Conservation (phyloP, 2,113 vertebrate species). For the Siniperca knerii region DNA sequence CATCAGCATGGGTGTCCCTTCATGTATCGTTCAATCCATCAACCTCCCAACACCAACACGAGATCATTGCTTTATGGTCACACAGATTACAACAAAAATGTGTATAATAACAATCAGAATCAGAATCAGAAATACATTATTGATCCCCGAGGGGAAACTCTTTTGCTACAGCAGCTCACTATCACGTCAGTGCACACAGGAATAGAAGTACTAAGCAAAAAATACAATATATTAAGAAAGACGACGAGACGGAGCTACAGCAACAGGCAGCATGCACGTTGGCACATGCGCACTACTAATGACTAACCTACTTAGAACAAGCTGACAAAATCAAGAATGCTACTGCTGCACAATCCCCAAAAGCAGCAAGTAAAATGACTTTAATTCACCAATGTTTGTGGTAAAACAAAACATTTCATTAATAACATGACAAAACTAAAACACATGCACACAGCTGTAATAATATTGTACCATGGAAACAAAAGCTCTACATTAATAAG, state of each 20-base stretch:
- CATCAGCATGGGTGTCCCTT: conserved; percentile 34
- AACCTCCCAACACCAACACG: background rate
- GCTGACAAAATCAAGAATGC: background rate
- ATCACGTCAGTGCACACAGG: too few species aligned
- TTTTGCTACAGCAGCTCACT: too few species aligned
- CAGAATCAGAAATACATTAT: too few species aligned
- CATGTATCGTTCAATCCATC: conserved; percentile 38
- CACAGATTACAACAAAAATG: background rate
- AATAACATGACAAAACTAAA: conserved; percentile 7
- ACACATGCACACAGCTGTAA: background rate
- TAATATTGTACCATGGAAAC: conserved; percentile 11
- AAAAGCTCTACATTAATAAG: conserved; percentile 20
- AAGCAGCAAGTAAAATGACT: background rate
- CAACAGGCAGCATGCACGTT: too few species aligned
- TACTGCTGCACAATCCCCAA: background rate
- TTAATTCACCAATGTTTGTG: background rate
- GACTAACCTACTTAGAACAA: background rate
- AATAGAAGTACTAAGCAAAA: too few species aligned
- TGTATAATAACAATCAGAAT: too few species aligned
- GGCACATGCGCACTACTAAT: too few species aligned
- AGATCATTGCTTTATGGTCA: background rate
- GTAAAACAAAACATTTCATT: conserved; percentile 7
- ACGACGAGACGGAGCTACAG: too few species aligned
- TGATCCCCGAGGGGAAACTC: too few species aligned
- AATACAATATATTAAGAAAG: too few species aligned